A percentile compares a stretch with the other conserved stretches of the same genome.
phyloP scores from a whole-genome alignment of 2,888 invertebrate genomes.

The Hypselothyrea guttata region DNA sequence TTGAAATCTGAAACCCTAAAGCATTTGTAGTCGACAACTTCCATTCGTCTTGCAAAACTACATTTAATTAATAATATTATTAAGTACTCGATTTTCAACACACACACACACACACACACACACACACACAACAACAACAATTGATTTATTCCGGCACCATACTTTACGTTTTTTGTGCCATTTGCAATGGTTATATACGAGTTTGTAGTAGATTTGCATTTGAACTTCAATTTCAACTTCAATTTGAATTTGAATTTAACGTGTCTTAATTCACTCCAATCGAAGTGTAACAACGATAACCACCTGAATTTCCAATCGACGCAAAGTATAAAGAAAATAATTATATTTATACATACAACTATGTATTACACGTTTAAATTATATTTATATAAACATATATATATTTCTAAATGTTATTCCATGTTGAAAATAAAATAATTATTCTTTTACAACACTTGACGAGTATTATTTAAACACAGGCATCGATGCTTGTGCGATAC shows the following conservation, averaged over 20 bases:
- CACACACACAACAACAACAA: conserved; percentile 16
- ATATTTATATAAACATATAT: conserved; percentile 35
- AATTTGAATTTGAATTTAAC: conserved; percentile 16
- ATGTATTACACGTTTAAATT: conserved; percentile 56
- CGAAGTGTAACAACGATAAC: conserved; percentile 56
- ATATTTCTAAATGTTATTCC: conserved; percentile 62
- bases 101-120: conserved; percentile 3
- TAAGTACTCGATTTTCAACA: conserved; percentile 73
- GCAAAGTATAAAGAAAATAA: conserved; percentile 52
- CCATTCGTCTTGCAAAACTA: conserved; percentile 37
- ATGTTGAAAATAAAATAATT: conserved; percentile 77
- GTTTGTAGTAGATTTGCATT: conserved; percentile 13
- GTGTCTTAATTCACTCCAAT: conserved; percentile 47
- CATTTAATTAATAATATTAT: conserved; percentile 69
- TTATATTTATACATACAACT: conserved; percentile 17
- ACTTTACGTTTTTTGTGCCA: conserved; percentile 64
- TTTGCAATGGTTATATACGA: conserved; percentile 23
- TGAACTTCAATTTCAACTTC: no score
- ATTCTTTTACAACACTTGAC: conserved; percentile 59
- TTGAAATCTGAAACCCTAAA: neutral
- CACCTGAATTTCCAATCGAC: conserved; percentile 63
- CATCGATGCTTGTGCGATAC: no score
- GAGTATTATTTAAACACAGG: no score
- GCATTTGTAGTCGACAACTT: conserved; percentile 25
- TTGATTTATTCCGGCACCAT: conserved; percentile 24